A percentile compares a stretch with the other conserved stretches of the same genome.
These are phyloP conservation scores for Caranx ignobilis DNA, from an alignment of 2,113 vertebrate genomes.

Conservation along the genomic window DNA sequence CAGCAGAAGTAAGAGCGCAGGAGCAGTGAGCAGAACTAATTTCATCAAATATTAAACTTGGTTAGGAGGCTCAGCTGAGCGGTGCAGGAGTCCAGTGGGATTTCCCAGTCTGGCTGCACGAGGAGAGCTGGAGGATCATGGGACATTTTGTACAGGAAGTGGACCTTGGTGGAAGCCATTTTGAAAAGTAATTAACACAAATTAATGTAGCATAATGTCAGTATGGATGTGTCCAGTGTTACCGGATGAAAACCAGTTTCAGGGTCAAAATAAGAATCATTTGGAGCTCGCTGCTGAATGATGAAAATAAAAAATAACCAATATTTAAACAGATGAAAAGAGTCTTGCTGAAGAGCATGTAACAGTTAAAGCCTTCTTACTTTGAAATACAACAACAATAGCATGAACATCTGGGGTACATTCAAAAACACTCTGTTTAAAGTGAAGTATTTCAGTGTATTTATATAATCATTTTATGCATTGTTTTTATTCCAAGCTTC, in stretches of 20 bases:
- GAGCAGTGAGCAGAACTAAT: constrained; percentile 84
- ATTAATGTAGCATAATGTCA: neutral
- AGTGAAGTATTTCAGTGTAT: too few species aligned
- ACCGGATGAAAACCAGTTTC: neutral
- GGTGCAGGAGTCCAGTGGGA: constrained; percentile 54
- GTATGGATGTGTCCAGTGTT: neutral
- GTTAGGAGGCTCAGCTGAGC: constrained; percentile 68
- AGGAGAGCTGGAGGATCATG: constrained; percentile 54
- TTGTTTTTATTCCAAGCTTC: neutral
- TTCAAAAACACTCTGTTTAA: too few species aligned
- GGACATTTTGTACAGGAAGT: constrained; percentile 47
- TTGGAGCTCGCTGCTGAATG: neutral
- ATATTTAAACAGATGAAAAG: neutral
- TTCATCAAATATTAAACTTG: constrained; percentile 86
- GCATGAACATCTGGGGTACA: too few species aligned
- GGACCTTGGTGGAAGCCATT: constrained; percentile 38
- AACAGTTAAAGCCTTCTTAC: too few species aligned
- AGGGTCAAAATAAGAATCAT: neutral
- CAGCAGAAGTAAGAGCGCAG: constrained; percentile 62
- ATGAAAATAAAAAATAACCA: neutral
- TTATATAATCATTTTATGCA: neutral
- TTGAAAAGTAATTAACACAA: constrained; percentile 42
- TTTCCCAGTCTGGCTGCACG: constrained; percentile 37
- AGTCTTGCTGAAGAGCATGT: too few species aligned
- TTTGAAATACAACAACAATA: too few species aligned